These are phyloP conservation scores for zebrafish (Danio rerio) DNA, from an alignment of 2,113 vertebrate genomes.

Conservation along the genomic window DNA sequence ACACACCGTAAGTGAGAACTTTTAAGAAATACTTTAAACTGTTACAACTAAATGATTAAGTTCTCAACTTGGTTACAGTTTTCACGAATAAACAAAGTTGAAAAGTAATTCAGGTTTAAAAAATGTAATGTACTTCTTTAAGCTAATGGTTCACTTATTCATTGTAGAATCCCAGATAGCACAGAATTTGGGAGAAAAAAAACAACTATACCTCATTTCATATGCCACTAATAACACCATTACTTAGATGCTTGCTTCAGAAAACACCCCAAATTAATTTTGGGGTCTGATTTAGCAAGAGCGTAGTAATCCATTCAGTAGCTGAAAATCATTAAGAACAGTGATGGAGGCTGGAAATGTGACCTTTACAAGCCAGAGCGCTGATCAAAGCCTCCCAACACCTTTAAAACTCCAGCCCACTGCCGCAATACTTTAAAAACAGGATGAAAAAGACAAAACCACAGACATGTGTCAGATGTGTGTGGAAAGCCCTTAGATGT, in stretches of 20 bases:
- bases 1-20: too few relatives aligned
- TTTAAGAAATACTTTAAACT: too few relatives aligned
- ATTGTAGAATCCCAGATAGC: too few relatives aligned
- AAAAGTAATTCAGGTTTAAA: too few relatives aligned
- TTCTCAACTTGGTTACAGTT: too few relatives aligned
- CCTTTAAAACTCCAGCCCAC: slow-evolving; percentile 56
- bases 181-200: background rate
- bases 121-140: too few relatives aligned
- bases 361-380: slow-evolving; percentile 57
- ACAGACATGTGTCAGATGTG: slow-evolving; percentile 21
- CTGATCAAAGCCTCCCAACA: slow-evolving; percentile 66
- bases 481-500: slow-evolving; percentile 20
- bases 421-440: slow-evolving; percentile 55
- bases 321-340: slow-evolving; percentile 58
- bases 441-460: slow-evolving; percentile 42
- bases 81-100: too few relatives aligned
- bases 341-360: slow-evolving; percentile 46
- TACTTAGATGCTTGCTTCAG: background rate
- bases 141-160: too few relatives aligned
- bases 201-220: background rate
- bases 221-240: background rate
- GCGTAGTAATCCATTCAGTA: background rate
- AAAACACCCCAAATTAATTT: slow-evolving; percentile 9
- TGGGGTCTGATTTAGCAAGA: slow-evolving; percentile 1
- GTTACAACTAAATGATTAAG: too few relatives aligned